Conservation (phyloP, 2,888 invertebrate genomes). For the Scaptodrosophila latifasciaeformis region DNA sequence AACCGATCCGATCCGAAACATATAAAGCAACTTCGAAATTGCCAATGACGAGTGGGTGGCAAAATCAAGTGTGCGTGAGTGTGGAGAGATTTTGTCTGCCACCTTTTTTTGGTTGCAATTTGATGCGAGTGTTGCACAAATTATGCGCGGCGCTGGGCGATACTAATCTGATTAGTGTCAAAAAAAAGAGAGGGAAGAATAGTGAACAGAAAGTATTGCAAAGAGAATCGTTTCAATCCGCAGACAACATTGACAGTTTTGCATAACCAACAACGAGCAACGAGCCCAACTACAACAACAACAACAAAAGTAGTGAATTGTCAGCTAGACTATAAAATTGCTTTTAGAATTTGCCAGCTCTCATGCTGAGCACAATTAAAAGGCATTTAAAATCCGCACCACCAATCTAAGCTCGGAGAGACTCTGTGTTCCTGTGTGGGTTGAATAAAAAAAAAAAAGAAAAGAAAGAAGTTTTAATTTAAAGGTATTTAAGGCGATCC, state of each 20-base stretch:
- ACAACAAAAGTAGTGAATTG: neutral
- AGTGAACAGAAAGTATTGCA: constrained; percentile 20
- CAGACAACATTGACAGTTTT: constrained; percentile 49
- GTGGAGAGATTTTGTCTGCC: too few species aligned
- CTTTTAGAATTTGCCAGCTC: constrained; percentile 13
- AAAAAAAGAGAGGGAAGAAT: constrained; percentile 36
- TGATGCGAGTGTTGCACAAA: too few species aligned
- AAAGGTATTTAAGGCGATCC: constrained; percentile 74
- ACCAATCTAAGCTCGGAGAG: neutral
- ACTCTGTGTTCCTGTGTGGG: too few species aligned
- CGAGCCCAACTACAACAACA: too few species aligned
- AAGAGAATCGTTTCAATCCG: constrained; percentile 26
- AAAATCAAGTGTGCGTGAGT: too few species aligned
- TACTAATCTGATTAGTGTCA: constrained; percentile 75
- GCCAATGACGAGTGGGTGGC: constrained; percentile 23
- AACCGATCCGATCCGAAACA: constrained; percentile 23
- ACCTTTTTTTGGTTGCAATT: constrained; percentile 50
- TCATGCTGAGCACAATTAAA: constrained; percentile 67
- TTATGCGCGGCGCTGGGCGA: constrained; percentile 68
- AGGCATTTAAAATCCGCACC: constrained; percentile 57
- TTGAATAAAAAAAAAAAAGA: constrained; percentile 6
- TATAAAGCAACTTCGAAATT: constrained; percentile 14
- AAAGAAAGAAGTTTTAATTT: constrained; percentile 71
- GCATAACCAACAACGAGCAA: constrained; percentile 9
- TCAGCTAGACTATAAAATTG: constrained; percentile 27